Conservation (phyloP, 2,113 vertebrate species). For the Trichomycterus rosablanca region DNA sequence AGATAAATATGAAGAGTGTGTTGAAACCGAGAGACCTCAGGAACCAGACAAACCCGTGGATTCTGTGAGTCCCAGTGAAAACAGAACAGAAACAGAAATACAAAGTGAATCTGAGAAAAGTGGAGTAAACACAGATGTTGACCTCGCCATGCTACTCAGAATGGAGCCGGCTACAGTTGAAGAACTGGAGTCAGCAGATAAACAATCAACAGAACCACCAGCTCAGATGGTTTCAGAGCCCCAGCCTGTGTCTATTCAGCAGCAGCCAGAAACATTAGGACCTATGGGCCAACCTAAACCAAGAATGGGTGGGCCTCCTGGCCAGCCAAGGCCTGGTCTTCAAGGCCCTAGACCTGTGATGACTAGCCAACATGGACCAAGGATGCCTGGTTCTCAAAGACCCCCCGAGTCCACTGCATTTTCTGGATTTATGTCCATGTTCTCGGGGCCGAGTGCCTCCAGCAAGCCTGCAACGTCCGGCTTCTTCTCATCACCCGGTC, state of each 20-base stretch:
- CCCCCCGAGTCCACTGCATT: constrained; percentile 73
- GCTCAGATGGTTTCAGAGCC: constrained; percentile 22
- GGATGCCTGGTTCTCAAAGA: constrained; percentile 52
- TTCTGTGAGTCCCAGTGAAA: too few relatives aligned
- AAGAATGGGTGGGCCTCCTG: constrained; percentile 19
- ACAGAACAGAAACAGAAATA: too few relatives aligned
- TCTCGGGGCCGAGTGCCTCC: constrained; percentile 67
- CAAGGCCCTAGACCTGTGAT: constrained; percentile 24
- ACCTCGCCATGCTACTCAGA: too few relatives aligned
- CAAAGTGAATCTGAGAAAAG: too few relatives aligned
- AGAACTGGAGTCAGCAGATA: constrained; percentile 26
- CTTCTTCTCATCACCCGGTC: constrained; percentile 76
- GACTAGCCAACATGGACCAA: constrained; percentile 22
- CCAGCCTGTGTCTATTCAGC: constrained; percentile 12
- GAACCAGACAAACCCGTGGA: too few relatives aligned
- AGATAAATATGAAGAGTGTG: too few relatives aligned
- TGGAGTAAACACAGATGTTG: not conserved
- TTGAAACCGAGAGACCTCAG: too few relatives aligned
- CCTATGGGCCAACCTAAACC: constrained; percentile 32
- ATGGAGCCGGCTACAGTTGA: constrained; percentile 13
- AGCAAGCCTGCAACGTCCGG: constrained; percentile 71
- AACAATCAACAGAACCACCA: constrained; percentile 29
- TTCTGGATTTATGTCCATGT: constrained; percentile 91
- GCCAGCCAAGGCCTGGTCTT: constrained; percentile 28
- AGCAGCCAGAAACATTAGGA: constrained; percentile 17